A percentile compares a stretch with the other conserved stretches of the same genome.
phyloP scores from a whole-genome alignment of 2,113 vertebrate species.

The Mormoops blainvillei region DNA sequence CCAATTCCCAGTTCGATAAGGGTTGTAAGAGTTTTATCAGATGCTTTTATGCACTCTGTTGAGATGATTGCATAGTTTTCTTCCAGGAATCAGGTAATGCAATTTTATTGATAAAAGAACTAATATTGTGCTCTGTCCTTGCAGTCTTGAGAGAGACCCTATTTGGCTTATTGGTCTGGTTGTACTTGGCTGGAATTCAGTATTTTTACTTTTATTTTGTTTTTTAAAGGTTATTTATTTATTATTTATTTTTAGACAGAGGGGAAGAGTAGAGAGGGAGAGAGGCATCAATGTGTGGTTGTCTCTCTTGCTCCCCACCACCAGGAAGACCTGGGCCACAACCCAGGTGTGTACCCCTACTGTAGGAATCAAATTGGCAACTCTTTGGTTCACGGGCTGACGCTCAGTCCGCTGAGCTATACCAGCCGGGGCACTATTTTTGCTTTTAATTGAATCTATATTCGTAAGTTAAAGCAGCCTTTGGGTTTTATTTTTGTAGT shows the following conservation, averaged over 20 bases:
- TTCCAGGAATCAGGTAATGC: not conserved
- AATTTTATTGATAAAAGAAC: not conserved
- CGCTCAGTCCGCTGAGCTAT: too few relatives aligned
- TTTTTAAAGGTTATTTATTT: too few relatives aligned
- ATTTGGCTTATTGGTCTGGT: not conserved
- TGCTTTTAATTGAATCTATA: not conserved
- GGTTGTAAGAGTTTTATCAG: not conserved
- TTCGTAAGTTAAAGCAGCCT: not conserved
- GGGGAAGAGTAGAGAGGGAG: too few relatives aligned
- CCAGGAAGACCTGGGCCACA: too few relatives aligned
- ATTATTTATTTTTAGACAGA: too few relatives aligned
- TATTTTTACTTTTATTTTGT: not conserved
- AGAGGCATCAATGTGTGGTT: too few relatives aligned
- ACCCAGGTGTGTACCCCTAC: too few relatives aligned
- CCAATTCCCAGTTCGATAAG: not conserved
- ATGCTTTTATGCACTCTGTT: not conserved
- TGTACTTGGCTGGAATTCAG: not conserved
- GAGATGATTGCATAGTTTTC: not conserved
- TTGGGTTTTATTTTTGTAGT: constrained; percentile 9
- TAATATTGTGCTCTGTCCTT: not conserved
- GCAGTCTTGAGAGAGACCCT: not conserved
- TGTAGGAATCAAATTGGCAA: too few relatives aligned
- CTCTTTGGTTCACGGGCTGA: too few relatives aligned
- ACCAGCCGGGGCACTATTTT: too few relatives aligned
- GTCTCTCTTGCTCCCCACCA: too few relatives aligned